Evolutionary conservation across 2,888 invertebrate species (phyloP).

Genomic region (Ornithoptera priamus): DNA sequence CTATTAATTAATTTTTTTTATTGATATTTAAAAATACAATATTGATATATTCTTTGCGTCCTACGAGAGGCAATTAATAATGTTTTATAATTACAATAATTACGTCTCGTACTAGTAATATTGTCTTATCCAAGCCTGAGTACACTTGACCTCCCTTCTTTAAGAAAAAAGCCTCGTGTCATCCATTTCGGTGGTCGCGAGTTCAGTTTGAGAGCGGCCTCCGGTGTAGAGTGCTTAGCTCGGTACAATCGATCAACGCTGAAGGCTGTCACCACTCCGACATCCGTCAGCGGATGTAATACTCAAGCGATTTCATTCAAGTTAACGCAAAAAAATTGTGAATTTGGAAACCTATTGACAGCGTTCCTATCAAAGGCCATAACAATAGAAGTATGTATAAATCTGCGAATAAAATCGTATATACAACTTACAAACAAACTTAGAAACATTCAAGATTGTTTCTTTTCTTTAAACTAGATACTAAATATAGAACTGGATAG

Average conservation of each 20-base stretch:
- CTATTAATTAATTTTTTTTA: too few species aligned
- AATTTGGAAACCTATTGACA: not conserved
- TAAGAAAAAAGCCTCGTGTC: constrained; percentile 45
- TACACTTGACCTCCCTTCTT: constrained; percentile 47
- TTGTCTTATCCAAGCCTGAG: constrained; percentile 31
- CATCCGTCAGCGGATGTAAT: constrained; percentile 46
- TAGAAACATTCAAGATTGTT: too few species aligned
- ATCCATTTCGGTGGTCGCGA: constrained; percentile 50
- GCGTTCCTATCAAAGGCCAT: not conserved
- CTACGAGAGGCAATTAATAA: not conserved
- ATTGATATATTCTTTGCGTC: not conserved
- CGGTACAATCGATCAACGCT: constrained; percentile 54
- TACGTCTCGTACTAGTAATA: constrained; percentile 1
- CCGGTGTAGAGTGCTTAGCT: constrained; percentile 51
- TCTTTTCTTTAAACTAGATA: too few species aligned
- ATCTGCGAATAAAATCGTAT: too few species aligned
- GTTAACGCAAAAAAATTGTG: not conserved
- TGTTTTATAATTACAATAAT: constrained; percentile 1
- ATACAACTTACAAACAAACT: too few species aligned
- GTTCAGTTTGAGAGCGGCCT: constrained; percentile 52
- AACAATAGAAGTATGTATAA: too few species aligned
- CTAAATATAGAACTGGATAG: too few species aligned
- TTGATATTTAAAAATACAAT: too few species aligned
- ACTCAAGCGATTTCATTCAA: not conserved
- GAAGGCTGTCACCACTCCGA: constrained; percentile 50